Evolutionary conservation across 2,888 invertebrate species (phyloP).

Genomic region (Limnephilus rhombicus): DNA sequence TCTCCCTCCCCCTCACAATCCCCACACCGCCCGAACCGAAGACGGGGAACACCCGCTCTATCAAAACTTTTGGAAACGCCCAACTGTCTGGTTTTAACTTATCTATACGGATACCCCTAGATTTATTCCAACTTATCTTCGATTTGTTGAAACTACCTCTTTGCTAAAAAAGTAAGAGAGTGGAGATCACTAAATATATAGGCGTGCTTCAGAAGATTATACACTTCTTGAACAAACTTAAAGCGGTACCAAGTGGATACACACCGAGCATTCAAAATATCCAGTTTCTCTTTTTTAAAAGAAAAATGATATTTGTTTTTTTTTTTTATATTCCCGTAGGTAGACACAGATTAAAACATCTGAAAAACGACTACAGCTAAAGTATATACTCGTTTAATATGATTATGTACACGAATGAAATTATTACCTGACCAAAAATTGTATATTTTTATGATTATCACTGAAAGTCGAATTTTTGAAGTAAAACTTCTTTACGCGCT

Average conservation of each 20-base stretch:
- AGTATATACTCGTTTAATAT: too few relatives aligned
- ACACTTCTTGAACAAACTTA: not conserved
- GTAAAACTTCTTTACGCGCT: too few relatives aligned
- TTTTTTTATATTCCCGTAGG: too few relatives aligned
- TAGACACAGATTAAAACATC: not conserved
- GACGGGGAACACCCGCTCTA: slow-evolving; percentile 55
- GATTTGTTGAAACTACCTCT: slow-evolving; percentile 36
- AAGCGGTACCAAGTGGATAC: not conserved
- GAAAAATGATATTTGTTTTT: not conserved
- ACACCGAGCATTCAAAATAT: not conserved
- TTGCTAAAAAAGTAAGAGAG: slow-evolving; percentile 1
- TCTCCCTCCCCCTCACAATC: not conserved
- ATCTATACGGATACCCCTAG: slow-evolving; percentile 50
- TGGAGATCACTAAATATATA: not conserved
- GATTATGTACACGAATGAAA: too few relatives aligned
- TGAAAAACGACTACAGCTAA: not conserved
- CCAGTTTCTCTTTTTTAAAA: not conserved
- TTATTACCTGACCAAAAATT: too few relatives aligned
- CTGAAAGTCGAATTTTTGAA: too few relatives aligned
- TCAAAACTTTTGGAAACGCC: slow-evolving; percentile 56
- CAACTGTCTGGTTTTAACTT: slow-evolving; percentile 57
- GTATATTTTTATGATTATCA: too few relatives aligned
- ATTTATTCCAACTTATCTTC: slow-evolving; percentile 54
- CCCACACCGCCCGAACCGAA: not conserved
- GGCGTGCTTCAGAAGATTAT: not conserved